Evolutionary conservation across 2,113 vertebrate species (phyloP), one percentile per base, ranked within the genome.

Genomic region (Odocoileus virginianus): DNA sequence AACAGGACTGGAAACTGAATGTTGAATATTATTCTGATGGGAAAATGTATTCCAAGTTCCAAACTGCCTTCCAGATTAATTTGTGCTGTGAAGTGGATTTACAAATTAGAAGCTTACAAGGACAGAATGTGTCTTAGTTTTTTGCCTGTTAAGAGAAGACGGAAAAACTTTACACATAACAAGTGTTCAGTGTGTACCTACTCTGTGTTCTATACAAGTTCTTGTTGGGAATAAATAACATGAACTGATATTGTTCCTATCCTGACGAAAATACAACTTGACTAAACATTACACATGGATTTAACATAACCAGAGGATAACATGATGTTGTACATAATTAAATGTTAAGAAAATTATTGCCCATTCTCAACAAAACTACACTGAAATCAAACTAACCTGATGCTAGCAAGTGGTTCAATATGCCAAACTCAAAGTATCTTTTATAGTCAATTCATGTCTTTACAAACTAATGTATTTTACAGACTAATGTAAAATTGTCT

Each of bases 21-120:
- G 54, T 58, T 33, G 43, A 78, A 82, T 78, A 76, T 45, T 64
- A 84, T 84, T 94, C n/a, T 55, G 54, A 52, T n/a, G 54, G 57
- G n/a, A 60, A 54, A 87, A 92, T 36, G 2, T 78, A 95, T 47
- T 90, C 82, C 36, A 67, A 45, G 36, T 86, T 94, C 33, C 67
- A 87, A 97, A 81, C 43, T 9, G n/a, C 67, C 64, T 55, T 78
- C 58, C 61, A 86, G 95, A 92, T 89, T 78, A 98, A 95, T 88
- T 57, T 94, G n/a, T 90, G 40, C 33, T 85, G 27, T 79, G 25
- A 92, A 79, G 4, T 27, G 19, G 78, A 55, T 90, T 86, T 95
- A n/a, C 60, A 97, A 96, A 79, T 86, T 81, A 71, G 81, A 95
- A 13, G 50, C 13, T 82, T 87, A 83, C n/a, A 82, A 91, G 79